Evolutionary conservation across 2,888 invertebrate species (phyloP), one percentile per base, ranked within the genome.

Genomic region (Oscheius sp.): DNA sequence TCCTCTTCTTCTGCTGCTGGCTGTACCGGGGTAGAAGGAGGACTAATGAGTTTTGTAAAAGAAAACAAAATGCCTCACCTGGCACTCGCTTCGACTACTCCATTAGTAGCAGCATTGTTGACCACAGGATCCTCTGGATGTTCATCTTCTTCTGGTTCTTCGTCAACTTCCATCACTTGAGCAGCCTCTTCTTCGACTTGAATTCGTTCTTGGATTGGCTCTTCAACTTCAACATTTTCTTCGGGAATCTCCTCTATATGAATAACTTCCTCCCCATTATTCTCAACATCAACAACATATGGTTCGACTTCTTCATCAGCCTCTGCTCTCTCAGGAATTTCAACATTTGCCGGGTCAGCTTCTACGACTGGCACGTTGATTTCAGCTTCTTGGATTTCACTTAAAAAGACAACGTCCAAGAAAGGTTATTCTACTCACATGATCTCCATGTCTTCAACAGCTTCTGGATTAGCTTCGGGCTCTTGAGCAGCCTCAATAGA

Each of bases 1-100:
- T 17, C 46, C 29, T 57, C 42, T n/a, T 46, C 42, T 53, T 31
- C 57, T 57, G 31, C 25, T 55, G 53, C n/a, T 17, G 20, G n/a
- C 23, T 37, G 50, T 25, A 6, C 53, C 23, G 20, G 29, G 4
- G 42, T 42, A 42, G 42, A 20, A 8, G 42, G 42, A 42, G 42
- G 42, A 10, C 42, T 42, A 20, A 6, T 17, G 20, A 17, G 42
- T 17, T 42, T 20, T 37, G 6, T 37, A 37, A 37, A 37, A 10
- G n/a, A 3, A 15, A 6, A 17, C 20, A 15, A 17, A 1, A 17
- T 42, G 42, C 12, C 42, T 42, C 12, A 42, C 42, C 42, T 42
- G 4, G 4, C 20, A 12, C 42, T 17, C 42, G 15, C 42, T 42
- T 42, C 42, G 4, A 17, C 42, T 12, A 20, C 20, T 17, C 6